A percentile compares a stretch with the other conserved stretches of the same genome.
These are phyloP conservation scores for Ceratina calcarata DNA, from an alignment of 1,140 invertebrate species.

Conservation along the genomic window DNA sequence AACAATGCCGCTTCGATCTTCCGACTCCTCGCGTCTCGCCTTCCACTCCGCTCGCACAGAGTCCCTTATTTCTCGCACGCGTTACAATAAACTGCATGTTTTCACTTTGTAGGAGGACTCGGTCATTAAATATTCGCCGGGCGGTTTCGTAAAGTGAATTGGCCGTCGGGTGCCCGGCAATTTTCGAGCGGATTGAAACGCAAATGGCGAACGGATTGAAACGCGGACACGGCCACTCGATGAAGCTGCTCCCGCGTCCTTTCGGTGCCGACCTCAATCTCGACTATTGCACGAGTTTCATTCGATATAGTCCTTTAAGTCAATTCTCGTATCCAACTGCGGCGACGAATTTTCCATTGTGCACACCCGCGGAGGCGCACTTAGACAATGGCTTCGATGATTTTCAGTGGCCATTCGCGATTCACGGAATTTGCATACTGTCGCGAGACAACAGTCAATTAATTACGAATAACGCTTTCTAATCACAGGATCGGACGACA, in stretches of 20 bases:
- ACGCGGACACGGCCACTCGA: conserved; percentile 21
- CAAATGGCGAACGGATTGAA: conserved; percentile 35
- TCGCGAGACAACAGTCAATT: neutral
- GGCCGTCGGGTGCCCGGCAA: conserved; percentile 3
- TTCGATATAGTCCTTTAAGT: neutral
- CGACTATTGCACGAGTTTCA: no score
- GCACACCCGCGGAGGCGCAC: neutral
- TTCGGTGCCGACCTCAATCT: neutral
- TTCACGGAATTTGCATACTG: neutral
- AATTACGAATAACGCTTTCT: neutral
- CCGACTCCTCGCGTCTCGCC: neutral
- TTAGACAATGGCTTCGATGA: neutral
- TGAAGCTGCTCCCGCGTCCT: neutral
- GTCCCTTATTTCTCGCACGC: no score
- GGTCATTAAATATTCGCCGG: conserved; percentile 15
- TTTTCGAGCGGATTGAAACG: conserved; percentile 13
- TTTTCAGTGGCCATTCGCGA: neutral
- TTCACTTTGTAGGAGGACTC: neutral
- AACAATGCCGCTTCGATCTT: neutral
- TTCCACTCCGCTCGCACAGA: neutral
- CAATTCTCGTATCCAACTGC: neutral
- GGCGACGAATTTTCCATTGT: neutral
- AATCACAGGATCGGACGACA: neutral
- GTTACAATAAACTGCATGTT: no score
- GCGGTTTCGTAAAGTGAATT: conserved; percentile 1